A percentile compares a stretch with the other conserved stretches of the same genome.
Conservation (phyloP, 2,797 vertebrate species). For the Myiotriccus ornatus region DNA sequence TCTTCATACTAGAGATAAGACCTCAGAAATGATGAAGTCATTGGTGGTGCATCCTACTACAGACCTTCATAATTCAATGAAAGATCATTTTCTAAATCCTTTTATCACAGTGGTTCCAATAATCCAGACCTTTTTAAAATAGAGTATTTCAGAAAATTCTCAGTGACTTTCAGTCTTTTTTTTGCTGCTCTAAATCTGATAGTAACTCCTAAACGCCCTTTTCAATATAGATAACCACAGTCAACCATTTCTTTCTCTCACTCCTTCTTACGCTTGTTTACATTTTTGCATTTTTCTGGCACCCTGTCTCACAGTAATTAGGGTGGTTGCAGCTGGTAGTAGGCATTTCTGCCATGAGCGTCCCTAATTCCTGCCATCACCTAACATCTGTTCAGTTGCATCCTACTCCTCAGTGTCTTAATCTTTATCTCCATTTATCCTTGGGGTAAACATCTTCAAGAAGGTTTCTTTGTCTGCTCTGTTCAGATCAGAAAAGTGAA, state of each 20-base stretch:
- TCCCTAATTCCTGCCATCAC: slow-evolving; percentile 30
- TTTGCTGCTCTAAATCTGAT: neutral
- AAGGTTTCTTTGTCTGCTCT: neutral
- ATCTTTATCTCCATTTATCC: slow-evolving; percentile 2
- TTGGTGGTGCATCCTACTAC: neutral
- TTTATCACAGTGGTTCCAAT: neutral
- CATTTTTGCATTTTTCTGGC: neutral
- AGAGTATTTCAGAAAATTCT: neutral
- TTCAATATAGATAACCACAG: neutral
- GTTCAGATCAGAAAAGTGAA: neutral
- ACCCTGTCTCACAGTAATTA: neutral
- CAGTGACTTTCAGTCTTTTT: neutral
- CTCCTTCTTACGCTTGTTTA: neutral
- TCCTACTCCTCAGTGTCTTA: neutral
- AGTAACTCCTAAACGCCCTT: neutral
- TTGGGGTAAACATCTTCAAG: neutral
- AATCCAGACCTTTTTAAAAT: neutral
- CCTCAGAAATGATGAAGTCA: neutral
- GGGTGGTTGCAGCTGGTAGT: neutral
- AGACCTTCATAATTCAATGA: neutral
- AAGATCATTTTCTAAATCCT: neutral
- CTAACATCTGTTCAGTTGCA: slow-evolving; percentile 20
- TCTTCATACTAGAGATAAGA: neutral
- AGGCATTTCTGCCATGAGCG: neutral
- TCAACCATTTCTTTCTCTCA: neutral